Conservation (phyloP, 1,140 invertebrate species). For the Steinernema khuongi region DNA sequence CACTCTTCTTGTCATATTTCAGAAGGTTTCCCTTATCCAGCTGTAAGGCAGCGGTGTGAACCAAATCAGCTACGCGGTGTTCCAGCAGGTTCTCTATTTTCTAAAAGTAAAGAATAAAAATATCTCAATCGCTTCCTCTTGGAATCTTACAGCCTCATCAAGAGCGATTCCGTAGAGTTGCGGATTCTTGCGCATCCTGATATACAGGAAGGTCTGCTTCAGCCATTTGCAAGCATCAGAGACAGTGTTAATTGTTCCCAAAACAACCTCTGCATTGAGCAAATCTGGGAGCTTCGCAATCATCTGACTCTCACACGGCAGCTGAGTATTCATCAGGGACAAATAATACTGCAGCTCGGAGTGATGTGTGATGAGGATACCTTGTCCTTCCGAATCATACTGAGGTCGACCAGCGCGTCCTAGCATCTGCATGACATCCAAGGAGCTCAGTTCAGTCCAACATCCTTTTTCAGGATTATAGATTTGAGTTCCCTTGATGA, state of each 20-base stretch:
- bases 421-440: slow-evolving; percentile 96
- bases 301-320: slow-evolving; percentile 67
- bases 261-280: slow-evolving; percentile 93
- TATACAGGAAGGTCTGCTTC: slow-evolving; percentile 94
- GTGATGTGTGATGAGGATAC: slow-evolving; percentile 97
- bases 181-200: slow-evolving; percentile 73
- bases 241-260: slow-evolving; percentile 90
- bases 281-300: slow-evolving; percentile 77
- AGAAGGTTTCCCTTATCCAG: slow-evolving; percentile 84
- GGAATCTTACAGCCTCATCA: slow-evolving; percentile 66
- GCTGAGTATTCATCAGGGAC: slow-evolving; percentile 83
- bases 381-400: slow-evolving; percentile 96
- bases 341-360: slow-evolving; percentile 97
- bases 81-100: slow-evolving; percentile 74
- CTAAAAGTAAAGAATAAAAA: slow-evolving; percentile 30
- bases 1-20: slow-evolving; percentile 91
- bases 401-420: slow-evolving; percentile 94
- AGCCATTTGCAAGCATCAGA: slow-evolving; percentile 90
- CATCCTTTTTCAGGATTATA: slow-evolving; percentile 96
- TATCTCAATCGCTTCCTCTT: slow-evolving; percentile 24
- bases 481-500: slow-evolving; percentile 95
- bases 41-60: slow-evolving; percentile 88
- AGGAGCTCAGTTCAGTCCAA: slow-evolving; percentile 91
- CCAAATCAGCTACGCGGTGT: slow-evolving; percentile 80
- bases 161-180: slow-evolving; percentile 79